These are phyloP conservation scores for Oligia latruncula DNA, from an alignment of 2,888 invertebrate genomes.

Conservation along the genomic window DNA sequence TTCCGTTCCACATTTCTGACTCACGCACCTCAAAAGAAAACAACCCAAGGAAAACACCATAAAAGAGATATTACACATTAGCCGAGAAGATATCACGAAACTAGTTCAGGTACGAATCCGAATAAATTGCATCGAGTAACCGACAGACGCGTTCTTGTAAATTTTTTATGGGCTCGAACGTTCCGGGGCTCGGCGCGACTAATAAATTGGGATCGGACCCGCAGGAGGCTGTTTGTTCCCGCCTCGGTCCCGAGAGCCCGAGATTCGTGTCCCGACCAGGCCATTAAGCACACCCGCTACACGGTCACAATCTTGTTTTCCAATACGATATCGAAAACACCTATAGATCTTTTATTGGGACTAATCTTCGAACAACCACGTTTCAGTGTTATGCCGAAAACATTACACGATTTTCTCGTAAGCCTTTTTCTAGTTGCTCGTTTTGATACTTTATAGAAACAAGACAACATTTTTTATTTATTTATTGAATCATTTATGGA, in stretches of 20 bases:
- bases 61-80: slow-evolving; percentile 52
- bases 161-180: slow-evolving; percentile 71
- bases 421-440: slow-evolving; percentile 25
- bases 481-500: neutral
- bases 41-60: slow-evolving; percentile 46
- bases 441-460: slow-evolving; percentile 6
- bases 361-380: slow-evolving; percentile 58
- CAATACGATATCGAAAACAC: slow-evolving; percentile 64
- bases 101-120: slow-evolving; percentile 51
- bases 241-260: slow-evolving; percentile 66
- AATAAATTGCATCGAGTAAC: slow-evolving; percentile 72
- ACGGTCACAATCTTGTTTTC: slow-evolving; percentile 72
- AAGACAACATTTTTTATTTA: neutral
- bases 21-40: slow-evolving; percentile 26
- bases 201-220: slow-evolving; percentile 75
- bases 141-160: slow-evolving; percentile 67
- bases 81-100: slow-evolving; percentile 46
- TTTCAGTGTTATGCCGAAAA: slow-evolving; percentile 55
- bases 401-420: slow-evolving; percentile 34
- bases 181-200: slow-evolving; percentile 59
- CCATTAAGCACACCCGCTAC: slow-evolving; percentile 77
- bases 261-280: slow-evolving; percentile 61
- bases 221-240: slow-evolving; percentile 71
- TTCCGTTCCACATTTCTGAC: slow-evolving; percentile 24
- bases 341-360: slow-evolving; percentile 58